A percentile compares a stretch with the other conserved stretches of the same genome.
Evolutionary conservation across 1,140 invertebrate species (phyloP).

Genomic region (Eriosoma lanigerum): DNA sequence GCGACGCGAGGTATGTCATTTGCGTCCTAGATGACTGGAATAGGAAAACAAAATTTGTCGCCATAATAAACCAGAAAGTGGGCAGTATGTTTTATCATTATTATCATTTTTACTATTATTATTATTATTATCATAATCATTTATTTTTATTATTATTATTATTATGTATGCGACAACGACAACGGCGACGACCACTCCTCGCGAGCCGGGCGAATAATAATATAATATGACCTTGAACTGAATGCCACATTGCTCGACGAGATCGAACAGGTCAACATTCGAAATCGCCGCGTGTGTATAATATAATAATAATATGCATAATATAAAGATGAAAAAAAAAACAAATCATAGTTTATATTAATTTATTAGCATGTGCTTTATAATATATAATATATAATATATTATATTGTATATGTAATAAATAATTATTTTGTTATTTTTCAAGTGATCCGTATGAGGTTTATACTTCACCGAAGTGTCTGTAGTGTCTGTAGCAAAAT

Average conservation of each 20-base stretch:
- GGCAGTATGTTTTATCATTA: too few species aligned
- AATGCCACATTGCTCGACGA: neutral
- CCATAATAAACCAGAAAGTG: too few species aligned
- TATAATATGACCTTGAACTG: conserved; percentile 45
- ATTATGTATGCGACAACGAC: neutral
- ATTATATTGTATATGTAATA: too few species aligned
- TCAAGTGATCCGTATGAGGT: neutral
- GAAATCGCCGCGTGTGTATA: conserved; percentile 13
- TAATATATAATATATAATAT: neutral
- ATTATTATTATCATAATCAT: too few species aligned
- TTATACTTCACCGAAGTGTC: too few species aligned
- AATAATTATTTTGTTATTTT: neutral
- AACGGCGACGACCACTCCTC: conserved; percentile 29
- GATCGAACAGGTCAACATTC: conserved; percentile 45
- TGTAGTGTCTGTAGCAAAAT: too few species aligned
- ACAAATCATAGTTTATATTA: conserved; percentile 43
- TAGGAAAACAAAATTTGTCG: too few species aligned
- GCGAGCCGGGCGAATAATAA: conserved; percentile 8
- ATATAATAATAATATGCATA: conserved; percentile 13
- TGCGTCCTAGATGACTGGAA: too few species aligned
- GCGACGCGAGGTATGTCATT: too few species aligned
- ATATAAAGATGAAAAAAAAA: conserved; percentile 39
- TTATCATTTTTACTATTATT: too few species aligned
- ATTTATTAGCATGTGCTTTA: neutral
- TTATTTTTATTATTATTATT: too few species aligned